These are phyloP conservation scores for Adelosebastes latens DNA, from an alignment of 2,797 vertebrate species.

Conservation along the genomic window DNA sequence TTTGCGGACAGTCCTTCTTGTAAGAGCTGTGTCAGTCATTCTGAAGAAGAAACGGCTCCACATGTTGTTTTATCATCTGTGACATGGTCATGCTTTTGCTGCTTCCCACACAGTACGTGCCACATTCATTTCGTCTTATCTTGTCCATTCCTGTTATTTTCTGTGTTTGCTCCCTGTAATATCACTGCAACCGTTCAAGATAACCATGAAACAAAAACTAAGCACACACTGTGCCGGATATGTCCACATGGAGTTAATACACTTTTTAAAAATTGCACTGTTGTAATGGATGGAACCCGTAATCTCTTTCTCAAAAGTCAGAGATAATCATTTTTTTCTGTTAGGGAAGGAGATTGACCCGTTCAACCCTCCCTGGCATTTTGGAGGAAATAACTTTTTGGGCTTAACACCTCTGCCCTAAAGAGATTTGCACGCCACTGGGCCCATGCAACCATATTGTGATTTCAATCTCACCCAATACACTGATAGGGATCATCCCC, in stretches of 20 bases:
- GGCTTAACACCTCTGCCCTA: slow-evolving; percentile 53
- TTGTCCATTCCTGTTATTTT: slow-evolving; percentile 6
- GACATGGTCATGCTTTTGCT: neutral
- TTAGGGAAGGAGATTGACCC: slow-evolving; percentile 50
- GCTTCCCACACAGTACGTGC: slow-evolving; percentile 21
- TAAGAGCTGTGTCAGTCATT: slow-evolving; percentile 6
- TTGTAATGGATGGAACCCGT: slow-evolving; percentile 3
- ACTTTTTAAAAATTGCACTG: slow-evolving; percentile 4
- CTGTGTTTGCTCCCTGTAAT: neutral
- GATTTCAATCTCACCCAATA: slow-evolving; percentile 58
- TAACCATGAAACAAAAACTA: neutral
- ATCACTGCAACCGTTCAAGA: slow-evolving; percentile 12
- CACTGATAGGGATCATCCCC: slow-evolving; percentile 35
- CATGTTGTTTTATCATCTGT: neutral
- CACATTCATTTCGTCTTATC: slow-evolving; percentile 7
- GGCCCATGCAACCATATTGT: slow-evolving; percentile 32
- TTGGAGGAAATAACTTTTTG: slow-evolving; percentile 56
- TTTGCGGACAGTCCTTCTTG: neutral
- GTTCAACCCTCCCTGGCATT: slow-evolving; percentile 33
- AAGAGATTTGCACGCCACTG: slow-evolving; percentile 42
- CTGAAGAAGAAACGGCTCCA: neutral
- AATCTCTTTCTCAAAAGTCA: slow-evolving; percentile 22
- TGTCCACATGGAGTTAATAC: neutral
- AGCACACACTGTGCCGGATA: neutral
- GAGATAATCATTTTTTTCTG: slow-evolving; percentile 27